phyloP scores from a whole-genome alignment of 1,140 invertebrate genomes.

The Pseudomyrmex flavicornis region DNA sequence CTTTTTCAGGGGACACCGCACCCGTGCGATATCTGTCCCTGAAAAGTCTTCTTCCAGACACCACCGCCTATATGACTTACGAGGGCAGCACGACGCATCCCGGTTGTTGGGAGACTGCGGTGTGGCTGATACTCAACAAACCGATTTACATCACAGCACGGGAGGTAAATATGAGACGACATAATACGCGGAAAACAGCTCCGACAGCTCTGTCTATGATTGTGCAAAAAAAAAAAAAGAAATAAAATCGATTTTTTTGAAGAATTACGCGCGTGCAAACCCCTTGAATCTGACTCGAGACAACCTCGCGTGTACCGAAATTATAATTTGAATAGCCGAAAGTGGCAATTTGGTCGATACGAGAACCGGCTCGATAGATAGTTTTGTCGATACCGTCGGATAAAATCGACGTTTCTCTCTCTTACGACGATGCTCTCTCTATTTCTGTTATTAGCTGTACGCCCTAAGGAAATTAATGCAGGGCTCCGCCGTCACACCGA shows the following conservation, averaged over 20 bases:
- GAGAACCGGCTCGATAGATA: neutral
- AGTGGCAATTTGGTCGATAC: neutral
- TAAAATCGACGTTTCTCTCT: conserved; percentile 4
- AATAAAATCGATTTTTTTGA: no score
- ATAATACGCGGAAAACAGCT: no score
- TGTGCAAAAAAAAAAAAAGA: no score
- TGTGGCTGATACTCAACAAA: conserved; percentile 98
- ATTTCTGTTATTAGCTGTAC: conserved; percentile 89
- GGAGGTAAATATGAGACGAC: conserved; percentile 87
- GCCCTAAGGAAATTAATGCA: conserved; percentile 94
- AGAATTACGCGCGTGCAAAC: no score
- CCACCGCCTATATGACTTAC: conserved; percentile 97
- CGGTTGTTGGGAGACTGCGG: conserved; percentile 96
- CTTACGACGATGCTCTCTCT: neutral
- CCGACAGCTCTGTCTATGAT: no score
- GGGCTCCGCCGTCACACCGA: conserved; percentile 92
- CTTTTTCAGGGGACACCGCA: conserved; percentile 89
- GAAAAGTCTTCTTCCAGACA: conserved; percentile 93
- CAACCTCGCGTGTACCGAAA: conserved; percentile 23
- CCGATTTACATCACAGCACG: conserved; percentile 97
- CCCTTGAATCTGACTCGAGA: neutral
- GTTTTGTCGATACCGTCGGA: conserved; percentile 34
- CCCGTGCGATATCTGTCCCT: conserved; percentile 94
- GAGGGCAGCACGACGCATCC: conserved; percentile 98
- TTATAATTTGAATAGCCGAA: conserved; percentile 24